Evolutionary conservation across 2,888 invertebrate genomes (phyloP), one percentile per base, ranked within the genome.

Genomic region (Chrysopilus asiliformis): DNA sequence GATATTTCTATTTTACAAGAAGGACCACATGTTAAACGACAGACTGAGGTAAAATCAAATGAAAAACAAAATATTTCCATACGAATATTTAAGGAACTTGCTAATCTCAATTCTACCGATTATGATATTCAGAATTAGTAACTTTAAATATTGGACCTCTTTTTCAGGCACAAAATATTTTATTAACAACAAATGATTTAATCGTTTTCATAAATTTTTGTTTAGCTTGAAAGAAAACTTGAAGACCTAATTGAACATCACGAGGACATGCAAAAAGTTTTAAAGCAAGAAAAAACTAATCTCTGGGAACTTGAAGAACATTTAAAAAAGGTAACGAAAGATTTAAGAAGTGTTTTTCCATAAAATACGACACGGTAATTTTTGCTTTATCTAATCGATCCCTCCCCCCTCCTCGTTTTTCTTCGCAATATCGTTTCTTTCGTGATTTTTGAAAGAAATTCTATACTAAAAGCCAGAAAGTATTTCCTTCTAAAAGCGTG

Each of bases 261-360:
- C 12, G 37, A 28, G 12, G 18, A 39, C 10, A 51, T 57, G 16
- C 53, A 50, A 12, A 49, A 49, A 15, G 38, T 47, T 4, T 40
- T 58, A 10, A 53, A 55, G n/a, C 43, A 47, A 19, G 58, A 62
- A 37, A 57, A 56, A 22, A 50, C 51, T 4, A 60, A 53, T 42
- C 38, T 63, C 3, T 56, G 56, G 47, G 71, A 71, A 44, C 50
- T 71, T 17, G 68, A 71, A 36, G 61, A 60, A 4, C 71, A 70
- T 45, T 67, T 70, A 24, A 61, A 56, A 34, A 62, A 64, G 52
- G 54, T 56, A 26, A 6, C 26, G 6, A 6, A 22, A 19, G 8
- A 19, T 4, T 22, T 14, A 22, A 10, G 5, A 20, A n/a, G 10
- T 4, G 14, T 25, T 16, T 17, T 10, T 24, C 12, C 13, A 33